Evolutionary conservation across 2,888 invertebrate genomes (phyloP).

Genomic region (Tinea trinotella): DNA sequence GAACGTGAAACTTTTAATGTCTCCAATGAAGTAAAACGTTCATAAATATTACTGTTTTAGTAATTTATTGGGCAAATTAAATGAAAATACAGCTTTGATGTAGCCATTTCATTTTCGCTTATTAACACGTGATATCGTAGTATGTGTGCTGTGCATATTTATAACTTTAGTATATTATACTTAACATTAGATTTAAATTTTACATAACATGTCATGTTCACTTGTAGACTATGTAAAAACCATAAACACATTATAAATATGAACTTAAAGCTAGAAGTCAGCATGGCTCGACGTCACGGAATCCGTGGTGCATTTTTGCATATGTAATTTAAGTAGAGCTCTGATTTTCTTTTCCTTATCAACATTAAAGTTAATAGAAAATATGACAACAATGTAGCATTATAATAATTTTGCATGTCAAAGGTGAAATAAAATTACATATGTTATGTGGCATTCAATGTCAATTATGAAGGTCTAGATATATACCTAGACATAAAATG

Average conservation of each 20-base stretch:
- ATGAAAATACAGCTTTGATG: slow-evolving; percentile 32
- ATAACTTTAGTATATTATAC: too few species aligned
- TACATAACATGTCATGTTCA: slow-evolving; percentile 38
- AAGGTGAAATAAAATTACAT: not conserved
- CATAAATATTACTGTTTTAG: slow-evolving; percentile 57
- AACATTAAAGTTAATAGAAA: slow-evolving; percentile 20
- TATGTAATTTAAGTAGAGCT: slow-evolving; percentile 42
- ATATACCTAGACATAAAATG: too few species aligned
- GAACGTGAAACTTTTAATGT: slow-evolving; percentile 59
- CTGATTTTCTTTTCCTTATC: slow-evolving; percentile 52
- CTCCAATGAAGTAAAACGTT: slow-evolving; percentile 59
- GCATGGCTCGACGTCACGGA: slow-evolving; percentile 59
- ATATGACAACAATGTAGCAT: not conserved
- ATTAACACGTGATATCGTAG: not conserved
- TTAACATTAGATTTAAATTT: slow-evolving; percentile 31
- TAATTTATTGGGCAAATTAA: slow-evolving; percentile 44
- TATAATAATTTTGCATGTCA: not conserved
- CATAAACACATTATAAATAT: slow-evolving; percentile 57
- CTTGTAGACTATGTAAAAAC: slow-evolving; percentile 46
- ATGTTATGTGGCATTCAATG: too few species aligned
- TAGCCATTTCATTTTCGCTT: slow-evolving; percentile 30
- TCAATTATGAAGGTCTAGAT: too few species aligned
- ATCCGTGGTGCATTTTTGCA: slow-evolving; percentile 64
- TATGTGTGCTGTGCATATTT: slow-evolving; percentile 27
- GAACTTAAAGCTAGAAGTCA: slow-evolving; percentile 33